These are phyloP conservation scores for Oxytorus armatus DNA, from an alignment of 2,888 invertebrate species.

Conservation along the genomic window DNA sequence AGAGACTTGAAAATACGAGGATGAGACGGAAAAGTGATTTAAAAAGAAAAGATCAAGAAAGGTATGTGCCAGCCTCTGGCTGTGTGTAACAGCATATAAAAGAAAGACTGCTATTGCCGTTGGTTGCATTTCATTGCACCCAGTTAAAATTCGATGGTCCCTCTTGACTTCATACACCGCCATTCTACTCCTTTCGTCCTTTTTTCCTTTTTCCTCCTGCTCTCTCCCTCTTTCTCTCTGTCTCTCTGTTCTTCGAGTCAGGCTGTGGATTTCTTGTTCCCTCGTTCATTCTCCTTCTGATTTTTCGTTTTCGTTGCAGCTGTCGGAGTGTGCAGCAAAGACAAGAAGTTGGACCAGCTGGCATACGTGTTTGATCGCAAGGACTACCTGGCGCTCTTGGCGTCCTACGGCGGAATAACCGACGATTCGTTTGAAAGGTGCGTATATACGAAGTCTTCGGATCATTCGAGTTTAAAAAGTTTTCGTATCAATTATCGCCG, in stretches of 20 bases:
- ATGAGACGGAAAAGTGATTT: conserved; percentile 1
- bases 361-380: conserved; percentile 82
- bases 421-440: conserved; percentile 1
- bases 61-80: conserved; percentile 7
- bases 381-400: conserved; percentile 26
- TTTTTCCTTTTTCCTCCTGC: conserved; percentile 16
- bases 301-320: conserved; percentile 80
- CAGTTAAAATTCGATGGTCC: conserved; percentile 5
- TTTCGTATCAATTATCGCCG: background rate
- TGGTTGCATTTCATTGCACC: conserved; percentile 50
- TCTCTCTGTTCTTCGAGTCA: conserved; percentile 67
- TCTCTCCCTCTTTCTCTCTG: conserved; percentile 38
- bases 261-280: conserved; percentile 36
- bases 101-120: conserved; percentile 41
- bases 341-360: conserved; percentile 86
- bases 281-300: conserved; percentile 70
- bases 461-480: background rate
- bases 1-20: background rate
- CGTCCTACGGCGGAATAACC: conserved; percentile 38
- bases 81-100: conserved; percentile 16
- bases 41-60: background rate
- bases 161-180: conserved; percentile 1
- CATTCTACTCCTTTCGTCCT: conserved; percentile 8
- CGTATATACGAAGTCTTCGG: background rate
- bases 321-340: conserved; percentile 85